Percentiles rank a stretch among this genome's conserved stretches.
Evolutionary conservation across 2,888 invertebrate genomes (phyloP).

Genomic region (Iphiclides podalirius): DNA sequence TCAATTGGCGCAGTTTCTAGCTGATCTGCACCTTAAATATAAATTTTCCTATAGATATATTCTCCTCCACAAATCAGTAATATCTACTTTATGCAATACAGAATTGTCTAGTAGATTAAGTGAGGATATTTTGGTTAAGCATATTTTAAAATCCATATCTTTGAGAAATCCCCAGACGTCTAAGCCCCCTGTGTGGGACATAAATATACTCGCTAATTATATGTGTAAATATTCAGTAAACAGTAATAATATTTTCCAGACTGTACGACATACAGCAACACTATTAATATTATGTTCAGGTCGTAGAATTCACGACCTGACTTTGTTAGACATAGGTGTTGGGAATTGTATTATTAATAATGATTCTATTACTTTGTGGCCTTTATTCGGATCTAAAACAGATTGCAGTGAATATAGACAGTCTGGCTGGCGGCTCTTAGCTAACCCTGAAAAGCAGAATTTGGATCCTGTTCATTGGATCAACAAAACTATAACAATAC

Average conservation of each 20-base stretch:
- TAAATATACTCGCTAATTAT: not conserved
- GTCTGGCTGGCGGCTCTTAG: conserved; percentile 27
- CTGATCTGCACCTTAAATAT: too few species aligned
- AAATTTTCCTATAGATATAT: too few species aligned
- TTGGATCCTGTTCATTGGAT: conserved; percentile 23
- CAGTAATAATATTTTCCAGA: not conserved
- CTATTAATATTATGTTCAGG: not conserved
- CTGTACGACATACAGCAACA: not conserved
- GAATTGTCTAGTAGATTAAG: not conserved
- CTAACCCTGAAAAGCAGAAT: conserved; percentile 10
- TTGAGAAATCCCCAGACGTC: not conserved
- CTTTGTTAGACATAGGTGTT: not conserved
- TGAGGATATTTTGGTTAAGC: not conserved
- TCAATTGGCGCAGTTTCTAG: too few species aligned
- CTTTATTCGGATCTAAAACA: conserved; percentile 28
- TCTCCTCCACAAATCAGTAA: not conserved
- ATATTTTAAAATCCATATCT: not conserved
- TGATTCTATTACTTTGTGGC: conserved; percentile 22
- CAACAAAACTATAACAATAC: conserved; percentile 8
- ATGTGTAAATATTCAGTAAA: not conserved
- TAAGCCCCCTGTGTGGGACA: not conserved
- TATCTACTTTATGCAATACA: not conserved
- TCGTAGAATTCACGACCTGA: not conserved
- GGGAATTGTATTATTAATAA: not conserved
- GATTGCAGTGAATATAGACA: conserved; percentile 25